Base-by-base conservation (phyloP, 1,140 invertebrate genomes). In the Kradibia gibbosae region DNA sequence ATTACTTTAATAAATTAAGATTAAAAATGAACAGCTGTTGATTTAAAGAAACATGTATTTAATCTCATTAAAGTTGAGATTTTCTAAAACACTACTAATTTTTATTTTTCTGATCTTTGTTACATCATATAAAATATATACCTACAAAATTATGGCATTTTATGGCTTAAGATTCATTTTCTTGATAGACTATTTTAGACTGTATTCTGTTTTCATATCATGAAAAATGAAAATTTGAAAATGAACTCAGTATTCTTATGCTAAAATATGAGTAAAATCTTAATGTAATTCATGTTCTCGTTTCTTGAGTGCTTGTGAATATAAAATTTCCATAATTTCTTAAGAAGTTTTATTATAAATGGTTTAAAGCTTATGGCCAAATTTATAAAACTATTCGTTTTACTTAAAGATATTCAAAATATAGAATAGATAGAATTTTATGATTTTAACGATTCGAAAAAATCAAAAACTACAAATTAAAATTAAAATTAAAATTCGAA, bases 21-120 rank as follows among this genome's bases (percentile, higher is more conserved):
- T n/a, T n/a, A n/a, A n/a, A n/a, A n/a, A n/a, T n/a, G n/a, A n/a
- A n/a, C n/a, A n/a, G 22, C 15, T 22, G 50, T 53, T 20, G 22
- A 53, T 25, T 31, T 31, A 8, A 8, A 31, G 3, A 25, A 62
- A 62, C 3, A 31, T 8, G 57, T n/a, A 62, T 62, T 31, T 28
- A 62, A 62, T 62, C 57, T 62, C 57, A 28, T 62, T 62, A 25
- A 28, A 28, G 28, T 62, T 3, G 11, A 62, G 11, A 62, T 62
- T 62, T 62, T 28, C 1, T 28, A 31, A 62, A 28, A 28, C 4
- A 20, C 25, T 62, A 62, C 10, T 31, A 25, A 10, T 25, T 20
- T 62, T 25, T 62, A 62, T 62, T 31, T 25, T 62, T 25, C n/a
- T n/a, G n/a, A n/a, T n/a, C n/a, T n/a, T n/a, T n/a, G n/a, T 62